phyloP scores from a whole-genome alignment of 2,113 vertebrate species.

The Cettia cetti region DNA sequence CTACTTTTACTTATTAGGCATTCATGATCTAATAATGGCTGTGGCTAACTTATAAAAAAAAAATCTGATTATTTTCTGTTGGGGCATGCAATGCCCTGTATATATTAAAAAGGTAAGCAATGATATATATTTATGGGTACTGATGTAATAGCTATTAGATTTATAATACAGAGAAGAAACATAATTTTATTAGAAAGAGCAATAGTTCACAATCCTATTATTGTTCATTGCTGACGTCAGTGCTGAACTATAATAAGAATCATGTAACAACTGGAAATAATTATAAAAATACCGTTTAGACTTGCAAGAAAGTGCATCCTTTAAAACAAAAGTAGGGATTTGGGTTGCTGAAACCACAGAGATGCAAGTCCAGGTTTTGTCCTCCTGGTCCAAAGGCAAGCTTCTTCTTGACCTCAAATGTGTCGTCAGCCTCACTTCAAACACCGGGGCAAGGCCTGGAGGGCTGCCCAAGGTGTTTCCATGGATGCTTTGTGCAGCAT shows the following conservation, averaged over 20 bases:
- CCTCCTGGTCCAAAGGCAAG: neutral
- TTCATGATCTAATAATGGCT: constrained; percentile 70
- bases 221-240: constrained; percentile 77
- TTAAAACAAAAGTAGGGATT: neutral
- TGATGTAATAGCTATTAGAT: constrained; percentile 78
- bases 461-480: rapidly evolving
- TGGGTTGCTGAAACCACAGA: neutral
- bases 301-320: constrained; percentile 12
- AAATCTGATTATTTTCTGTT: constrained; percentile 70
- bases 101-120: constrained; percentile 73
- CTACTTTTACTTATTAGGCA: constrained; percentile 54
- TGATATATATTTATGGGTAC: constrained; percentile 74
- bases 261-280: constrained; percentile 58
- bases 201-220: constrained; percentile 73
- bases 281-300: constrained; percentile 24
- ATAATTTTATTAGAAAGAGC: constrained; percentile 75
- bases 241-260: constrained; percentile 54
- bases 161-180: constrained; percentile 71
- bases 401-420: neutral
- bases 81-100: constrained; percentile 57
- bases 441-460: neutral
- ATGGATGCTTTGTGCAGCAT: rapidly evolving
- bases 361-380: neutral
- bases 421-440: neutral
- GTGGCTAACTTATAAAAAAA: constrained; percentile 60